Conservation (phyloP, 2,113 vertebrate species). For the Ptilonorhynchus violaceus region DNA sequence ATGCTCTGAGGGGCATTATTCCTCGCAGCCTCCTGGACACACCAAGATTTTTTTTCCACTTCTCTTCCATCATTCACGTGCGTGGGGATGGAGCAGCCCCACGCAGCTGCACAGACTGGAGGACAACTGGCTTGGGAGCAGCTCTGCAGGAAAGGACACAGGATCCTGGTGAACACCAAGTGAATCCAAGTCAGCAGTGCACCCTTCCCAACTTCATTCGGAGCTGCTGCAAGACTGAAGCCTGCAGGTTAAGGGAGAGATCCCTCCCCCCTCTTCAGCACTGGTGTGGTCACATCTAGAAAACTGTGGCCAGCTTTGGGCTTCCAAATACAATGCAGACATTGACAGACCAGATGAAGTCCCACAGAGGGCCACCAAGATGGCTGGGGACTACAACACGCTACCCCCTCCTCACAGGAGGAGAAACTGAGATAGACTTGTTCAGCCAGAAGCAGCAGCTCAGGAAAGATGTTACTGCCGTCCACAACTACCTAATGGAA, state of each 20-base stretch:
- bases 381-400: neutral
- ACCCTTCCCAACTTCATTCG: neutral
- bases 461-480: neutral
- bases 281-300: neutral
- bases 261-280: neutral
- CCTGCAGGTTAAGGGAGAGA: neutral
- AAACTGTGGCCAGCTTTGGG: neutral
- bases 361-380: neutral
- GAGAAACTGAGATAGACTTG: neutral
- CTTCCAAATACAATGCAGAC: neutral
- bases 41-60: neutral
- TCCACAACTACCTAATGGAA: neutral
- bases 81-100: neutral
- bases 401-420: neutral
- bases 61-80: neutral
- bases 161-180: neutral
- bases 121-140: neutral
- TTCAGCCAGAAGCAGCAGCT: neutral
- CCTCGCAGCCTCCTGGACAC: accelerated
- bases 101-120: neutral
- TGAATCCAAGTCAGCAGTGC: neutral
- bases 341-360: neutral
- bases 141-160: neutral
- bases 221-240: neutral
- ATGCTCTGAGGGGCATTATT: accelerated